These are phyloP conservation scores for Pristionchus exspectatus DNA, from an alignment of 2,888 invertebrate species.

Conservation along the genomic window DNA sequence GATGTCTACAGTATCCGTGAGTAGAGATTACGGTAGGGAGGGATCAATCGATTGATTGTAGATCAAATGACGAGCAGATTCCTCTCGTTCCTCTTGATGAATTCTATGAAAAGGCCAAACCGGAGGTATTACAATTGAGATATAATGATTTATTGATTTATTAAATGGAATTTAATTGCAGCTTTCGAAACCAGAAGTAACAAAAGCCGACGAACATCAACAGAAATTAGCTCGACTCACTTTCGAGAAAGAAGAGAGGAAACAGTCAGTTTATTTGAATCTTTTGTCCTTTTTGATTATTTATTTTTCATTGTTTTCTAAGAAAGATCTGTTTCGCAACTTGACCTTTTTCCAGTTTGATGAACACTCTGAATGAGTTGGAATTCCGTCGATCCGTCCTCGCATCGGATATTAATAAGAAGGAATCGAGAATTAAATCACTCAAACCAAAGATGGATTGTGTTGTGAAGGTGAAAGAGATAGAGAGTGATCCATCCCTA, in stretches of 20 bases:
- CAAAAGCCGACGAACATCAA: slow-evolving; percentile 63
- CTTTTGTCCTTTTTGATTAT: neutral
- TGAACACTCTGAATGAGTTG: slow-evolving; percentile 65
- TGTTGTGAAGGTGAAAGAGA: slow-evolving; percentile 34
- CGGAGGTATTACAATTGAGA: neutral
- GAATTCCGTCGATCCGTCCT: slow-evolving; percentile 71
- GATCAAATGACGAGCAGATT: slow-evolving; percentile 69
- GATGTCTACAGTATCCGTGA: slow-evolving; percentile 68
- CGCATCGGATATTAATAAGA: slow-evolving; percentile 69
- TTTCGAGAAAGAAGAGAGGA: slow-evolving; percentile 68
- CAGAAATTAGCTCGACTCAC: slow-evolving; percentile 68
- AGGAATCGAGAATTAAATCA: slow-evolving; percentile 67
- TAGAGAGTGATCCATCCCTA: neutral
- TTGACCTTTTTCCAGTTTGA: slow-evolving; percentile 59
- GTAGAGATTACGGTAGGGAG: neutral
- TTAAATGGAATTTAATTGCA: neutral
- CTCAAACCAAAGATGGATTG: slow-evolving; percentile 58
- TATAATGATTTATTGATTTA: neutral
- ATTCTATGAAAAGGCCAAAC: slow-evolving; percentile 63
- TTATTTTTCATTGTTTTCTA: neutral
- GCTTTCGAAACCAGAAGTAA: slow-evolving; percentile 41
- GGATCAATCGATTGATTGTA: slow-evolving; percentile 50
- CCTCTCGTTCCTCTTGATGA: slow-evolving; percentile 69
- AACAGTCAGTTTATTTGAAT: slow-evolving; percentile 59
- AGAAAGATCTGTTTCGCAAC: no score